Conservation (phyloP, 2,888 invertebrate species). For the Meandrusa payeni region DNA sequence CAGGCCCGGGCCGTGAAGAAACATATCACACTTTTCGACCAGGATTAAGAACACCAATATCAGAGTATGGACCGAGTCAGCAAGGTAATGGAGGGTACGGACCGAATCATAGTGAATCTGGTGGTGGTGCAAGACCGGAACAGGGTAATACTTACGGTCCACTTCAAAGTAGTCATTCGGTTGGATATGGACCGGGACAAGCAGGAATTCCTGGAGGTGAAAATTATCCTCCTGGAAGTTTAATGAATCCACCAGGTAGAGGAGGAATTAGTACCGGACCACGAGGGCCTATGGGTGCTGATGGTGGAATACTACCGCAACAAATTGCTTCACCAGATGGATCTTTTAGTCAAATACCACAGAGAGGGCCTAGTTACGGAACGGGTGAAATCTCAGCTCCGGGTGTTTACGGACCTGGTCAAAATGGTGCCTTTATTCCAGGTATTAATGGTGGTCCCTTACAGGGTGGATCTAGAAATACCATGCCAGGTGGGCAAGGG, state of each 20-base stretch:
- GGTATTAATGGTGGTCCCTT: not conserved
- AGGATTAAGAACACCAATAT: not conserved
- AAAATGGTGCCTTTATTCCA: slow-evolving; percentile 3
- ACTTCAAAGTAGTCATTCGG: not conserved
- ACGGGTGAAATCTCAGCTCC: not conserved
- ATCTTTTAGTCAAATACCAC: slow-evolving; percentile 4
- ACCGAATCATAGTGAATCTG: slow-evolving; percentile 10
- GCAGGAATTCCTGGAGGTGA: slow-evolving; percentile 1
- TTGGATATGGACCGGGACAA: slow-evolving; percentile 17
- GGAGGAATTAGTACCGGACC: not conserved
- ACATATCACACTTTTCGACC: not conserved
- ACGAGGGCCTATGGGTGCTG: not conserved
- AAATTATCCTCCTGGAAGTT: slow-evolving; percentile 14
- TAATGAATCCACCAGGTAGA: not conserved
- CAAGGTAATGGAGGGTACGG: slow-evolving; percentile 24
- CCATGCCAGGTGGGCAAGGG: slow-evolving; percentile 2
- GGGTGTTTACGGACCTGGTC: slow-evolving; percentile 8
- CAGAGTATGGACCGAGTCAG: slow-evolving; percentile 10
- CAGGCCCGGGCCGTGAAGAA: slow-evolving; percentile 16
- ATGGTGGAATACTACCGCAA: not conserved
- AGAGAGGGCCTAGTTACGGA: slow-evolving; percentile 4
- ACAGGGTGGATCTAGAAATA: slow-evolving; percentile 1
- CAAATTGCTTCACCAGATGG: slow-evolving; percentile 7
- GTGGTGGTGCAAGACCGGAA: not conserved
- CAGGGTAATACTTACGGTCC: slow-evolving; percentile 16